phyloP scores from a whole-genome alignment of 2,888 invertebrate species.

The Leptogaster cylindrica region DNA sequence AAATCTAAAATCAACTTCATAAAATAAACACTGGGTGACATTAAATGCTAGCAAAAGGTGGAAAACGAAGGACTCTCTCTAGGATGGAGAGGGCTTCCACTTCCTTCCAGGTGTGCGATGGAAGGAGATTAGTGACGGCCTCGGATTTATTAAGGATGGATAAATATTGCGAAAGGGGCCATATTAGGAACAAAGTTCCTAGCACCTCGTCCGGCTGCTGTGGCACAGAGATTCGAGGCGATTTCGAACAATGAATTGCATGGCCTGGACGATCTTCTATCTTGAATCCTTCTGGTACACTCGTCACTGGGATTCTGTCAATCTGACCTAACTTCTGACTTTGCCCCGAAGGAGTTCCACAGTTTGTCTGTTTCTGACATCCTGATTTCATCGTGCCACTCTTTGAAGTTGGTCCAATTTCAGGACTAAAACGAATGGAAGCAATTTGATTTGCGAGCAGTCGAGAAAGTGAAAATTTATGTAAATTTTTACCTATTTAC shows the following conservation, averaged over 20 bases:
- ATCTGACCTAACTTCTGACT: neutral
- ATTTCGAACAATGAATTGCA: too few species aligned
- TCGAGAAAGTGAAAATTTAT: neutral
- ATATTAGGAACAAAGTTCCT: too few species aligned
- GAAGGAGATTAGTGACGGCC: neutral
- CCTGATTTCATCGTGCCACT: neutral
- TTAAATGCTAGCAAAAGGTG: constrained; percentile 25
- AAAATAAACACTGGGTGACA: constrained; percentile 36
- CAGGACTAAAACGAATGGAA: neutral
- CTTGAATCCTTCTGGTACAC: neutral
- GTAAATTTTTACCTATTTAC: constrained; percentile 6
- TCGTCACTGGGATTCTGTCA: neutral
- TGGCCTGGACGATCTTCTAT: too few species aligned
- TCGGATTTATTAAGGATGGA: too few species aligned
- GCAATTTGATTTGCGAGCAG: constrained; percentile 12
- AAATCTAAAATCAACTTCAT: constrained; percentile 37
- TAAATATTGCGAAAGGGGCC: too few species aligned
- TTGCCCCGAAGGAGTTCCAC: too few species aligned
- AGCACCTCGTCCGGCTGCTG: neutral
- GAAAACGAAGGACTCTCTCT: constrained; percentile 11
- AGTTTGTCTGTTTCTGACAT: constrained; percentile 5
- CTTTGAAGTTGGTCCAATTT: constrained; percentile 7
- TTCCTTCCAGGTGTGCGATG: neutral
- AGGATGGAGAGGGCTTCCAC: neutral
- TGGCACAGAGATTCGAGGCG: neutral